These are phyloP conservation scores for Rhea pennata DNA, from an alignment of 2,113 vertebrate species.

Conservation along the genomic window DNA sequence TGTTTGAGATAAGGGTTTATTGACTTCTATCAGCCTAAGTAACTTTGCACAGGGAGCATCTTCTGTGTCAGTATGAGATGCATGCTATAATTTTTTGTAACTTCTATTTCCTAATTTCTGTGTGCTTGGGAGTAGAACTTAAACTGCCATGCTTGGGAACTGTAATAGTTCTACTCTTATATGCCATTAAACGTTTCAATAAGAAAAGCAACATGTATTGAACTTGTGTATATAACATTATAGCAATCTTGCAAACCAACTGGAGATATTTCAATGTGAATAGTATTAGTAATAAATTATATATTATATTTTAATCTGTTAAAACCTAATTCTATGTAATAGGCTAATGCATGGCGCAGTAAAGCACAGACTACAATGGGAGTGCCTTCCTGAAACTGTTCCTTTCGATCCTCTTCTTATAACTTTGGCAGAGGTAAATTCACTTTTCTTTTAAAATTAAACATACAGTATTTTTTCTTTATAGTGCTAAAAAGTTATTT, in stretches of 20 bases:
- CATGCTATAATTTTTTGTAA: neutral
- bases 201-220: neutral
- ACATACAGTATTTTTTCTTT: neutral
- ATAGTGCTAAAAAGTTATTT: neutral
- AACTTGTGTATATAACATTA: neutral
- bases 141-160: neutral
- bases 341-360: conserved; percentile 85
- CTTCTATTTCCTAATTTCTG: neutral
- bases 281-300: neutral
- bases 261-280: neutral
- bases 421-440: conserved; percentile 82
- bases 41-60: neutral
- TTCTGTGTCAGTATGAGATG: neutral
- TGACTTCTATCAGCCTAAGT: neutral
- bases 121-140: neutral
- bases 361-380: conserved; percentile 83
- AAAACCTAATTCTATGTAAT: conserved; percentile 6
- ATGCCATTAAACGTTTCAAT: neutral
- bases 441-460: neutral
- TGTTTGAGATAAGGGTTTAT: neutral
- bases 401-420: conserved; percentile 85
- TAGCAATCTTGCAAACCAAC: neutral
- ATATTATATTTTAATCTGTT: neutral
- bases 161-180: neutral
- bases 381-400: conserved; percentile 77